Conservation (phyloP, 2,888 invertebrate species). For the Stenichneumon culpator region DNA sequence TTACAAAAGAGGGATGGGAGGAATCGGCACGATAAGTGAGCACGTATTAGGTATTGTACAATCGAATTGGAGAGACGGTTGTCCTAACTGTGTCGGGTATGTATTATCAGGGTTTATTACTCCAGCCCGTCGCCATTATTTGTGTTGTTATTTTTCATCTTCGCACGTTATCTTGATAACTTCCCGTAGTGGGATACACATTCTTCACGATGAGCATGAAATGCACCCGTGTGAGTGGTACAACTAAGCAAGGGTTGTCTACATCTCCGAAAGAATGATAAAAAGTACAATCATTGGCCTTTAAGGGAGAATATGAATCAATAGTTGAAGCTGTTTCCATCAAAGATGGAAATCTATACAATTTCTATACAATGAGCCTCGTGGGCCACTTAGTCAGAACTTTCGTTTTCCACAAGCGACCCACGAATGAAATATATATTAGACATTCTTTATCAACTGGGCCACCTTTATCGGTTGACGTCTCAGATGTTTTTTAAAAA, state of each 20-base stretch:
- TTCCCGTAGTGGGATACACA: neutral
- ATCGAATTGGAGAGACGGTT: neutral
- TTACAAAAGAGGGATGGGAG: neutral
- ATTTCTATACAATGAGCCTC: no score
- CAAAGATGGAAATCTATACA: no score
- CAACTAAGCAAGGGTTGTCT: neutral
- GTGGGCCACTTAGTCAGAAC: no score
- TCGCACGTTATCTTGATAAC: neutral
- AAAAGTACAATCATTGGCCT: conserved; percentile 9
- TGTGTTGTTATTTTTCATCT: conserved; percentile 6
- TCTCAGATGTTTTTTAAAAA: no score
- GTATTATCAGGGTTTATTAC: conserved; percentile 9
- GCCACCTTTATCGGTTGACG: no score
- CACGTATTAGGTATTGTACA: neutral
- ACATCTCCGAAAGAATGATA: neutral
- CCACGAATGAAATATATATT: no score
- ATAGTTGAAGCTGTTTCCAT: neutral
- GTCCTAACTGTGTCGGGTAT: conserved; percentile 26
- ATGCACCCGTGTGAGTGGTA: neutral
- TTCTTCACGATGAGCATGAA: neutral
- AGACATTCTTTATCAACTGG: no score
- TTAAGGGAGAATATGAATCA: neutral
- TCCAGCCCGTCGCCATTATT: neutral
- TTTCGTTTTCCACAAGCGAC: no score
- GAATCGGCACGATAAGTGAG: neutral